A percentile compares a stretch with the other conserved stretches of the same genome.
Conservation (phyloP, 2,888 invertebrate species). For the Ashinkailepas kermadecensis region DNA sequence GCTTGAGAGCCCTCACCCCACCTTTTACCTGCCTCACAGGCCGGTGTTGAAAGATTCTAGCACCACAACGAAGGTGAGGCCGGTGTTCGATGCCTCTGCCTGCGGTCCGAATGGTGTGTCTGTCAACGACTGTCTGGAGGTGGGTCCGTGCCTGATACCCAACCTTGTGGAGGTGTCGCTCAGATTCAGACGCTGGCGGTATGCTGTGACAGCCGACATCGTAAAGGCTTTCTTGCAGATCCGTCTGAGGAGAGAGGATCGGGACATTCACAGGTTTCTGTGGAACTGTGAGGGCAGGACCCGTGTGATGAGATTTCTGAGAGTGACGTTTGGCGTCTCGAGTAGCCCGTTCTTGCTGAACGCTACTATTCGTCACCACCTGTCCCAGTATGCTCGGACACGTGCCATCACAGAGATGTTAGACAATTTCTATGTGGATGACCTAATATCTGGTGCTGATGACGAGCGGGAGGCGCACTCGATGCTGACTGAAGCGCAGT, state of each 20-base stretch:
- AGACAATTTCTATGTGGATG: background rate
- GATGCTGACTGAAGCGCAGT: background rate
- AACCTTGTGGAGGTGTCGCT: background rate
- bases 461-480: background rate
- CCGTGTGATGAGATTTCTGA: background rate
- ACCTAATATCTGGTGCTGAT: background rate
- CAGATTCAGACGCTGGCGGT: background rate
- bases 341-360: background rate
- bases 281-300: background rate
- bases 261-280: background rate
- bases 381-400: background rate
- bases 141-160: background rate
- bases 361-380: background rate
- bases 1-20: background rate
- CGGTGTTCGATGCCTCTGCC: background rate
- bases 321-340: background rate
- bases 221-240: background rate
- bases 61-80: background rate
- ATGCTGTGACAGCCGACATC: background rate
- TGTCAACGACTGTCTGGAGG: background rate
- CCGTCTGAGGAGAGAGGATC: background rate
- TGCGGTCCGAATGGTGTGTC: background rate
- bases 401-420: background rate
- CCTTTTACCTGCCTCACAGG: background rate
- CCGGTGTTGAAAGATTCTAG: background rate